These are phyloP conservation scores for Sylvilagus floridanus DNA, from an alignment of 2,797 vertebrate species.

Conservation along the genomic window DNA sequence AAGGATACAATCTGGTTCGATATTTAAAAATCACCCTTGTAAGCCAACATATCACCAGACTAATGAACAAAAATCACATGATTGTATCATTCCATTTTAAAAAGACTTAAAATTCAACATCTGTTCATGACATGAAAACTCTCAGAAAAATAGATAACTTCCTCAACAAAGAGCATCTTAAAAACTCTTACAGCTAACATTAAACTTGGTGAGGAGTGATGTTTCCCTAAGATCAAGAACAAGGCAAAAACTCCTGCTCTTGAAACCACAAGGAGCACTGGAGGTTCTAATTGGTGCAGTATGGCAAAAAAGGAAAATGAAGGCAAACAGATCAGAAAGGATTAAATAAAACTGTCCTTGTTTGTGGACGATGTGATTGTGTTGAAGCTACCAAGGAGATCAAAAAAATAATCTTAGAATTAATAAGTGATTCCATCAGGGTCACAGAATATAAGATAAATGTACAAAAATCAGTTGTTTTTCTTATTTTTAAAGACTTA, in stretches of 20 bases:
- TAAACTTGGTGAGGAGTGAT: background rate
- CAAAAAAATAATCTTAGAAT: background rate
- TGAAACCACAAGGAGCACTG: background rate
- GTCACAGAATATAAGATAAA: background rate
- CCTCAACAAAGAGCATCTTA: background rate
- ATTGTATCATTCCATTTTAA: background rate
- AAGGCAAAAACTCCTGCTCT: background rate
- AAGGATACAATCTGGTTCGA: background rate
- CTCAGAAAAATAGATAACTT: background rate
- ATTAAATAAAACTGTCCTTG: background rate
- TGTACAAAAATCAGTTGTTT: background rate
- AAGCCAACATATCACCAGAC: background rate
- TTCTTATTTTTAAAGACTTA: too few relatives aligned
- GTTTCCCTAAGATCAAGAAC: background rate
- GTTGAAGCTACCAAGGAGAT: background rate
- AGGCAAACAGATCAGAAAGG: background rate
- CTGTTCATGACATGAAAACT: background rate
- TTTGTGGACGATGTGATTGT: background rate
- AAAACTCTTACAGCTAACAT: background rate
- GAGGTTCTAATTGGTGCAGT: background rate
- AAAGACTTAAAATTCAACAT: background rate
- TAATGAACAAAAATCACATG: background rate
- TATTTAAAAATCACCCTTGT: background rate
- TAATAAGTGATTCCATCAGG: background rate
- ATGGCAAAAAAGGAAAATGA: background rate